A percentile compares a stretch with the other conserved stretches of the same genome.
These are phyloP conservation scores for Pollenia amentaria DNA, from an alignment of 2,888 invertebrate genomes.

Conservation along the genomic window DNA sequence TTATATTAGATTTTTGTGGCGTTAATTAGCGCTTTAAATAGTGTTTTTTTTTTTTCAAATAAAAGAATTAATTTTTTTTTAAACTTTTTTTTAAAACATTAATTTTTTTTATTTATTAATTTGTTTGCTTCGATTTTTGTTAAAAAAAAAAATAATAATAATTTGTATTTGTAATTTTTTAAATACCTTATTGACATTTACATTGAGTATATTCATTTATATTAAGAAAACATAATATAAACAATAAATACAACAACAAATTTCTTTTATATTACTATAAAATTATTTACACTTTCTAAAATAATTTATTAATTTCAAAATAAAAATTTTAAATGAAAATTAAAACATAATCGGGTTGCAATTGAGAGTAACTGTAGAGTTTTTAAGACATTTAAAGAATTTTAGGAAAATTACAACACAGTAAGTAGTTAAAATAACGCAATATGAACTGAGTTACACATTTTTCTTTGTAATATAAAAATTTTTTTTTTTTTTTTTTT, in stretches of 20 bases:
- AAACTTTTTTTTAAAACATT: constrained; percentile 23
- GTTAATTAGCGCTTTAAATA: too few species aligned
- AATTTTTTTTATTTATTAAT: constrained; percentile 52
- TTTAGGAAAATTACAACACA: too few species aligned
- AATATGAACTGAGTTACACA: not conserved
- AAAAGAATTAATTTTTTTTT: constrained; percentile 40
- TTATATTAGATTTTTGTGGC: too few species aligned
- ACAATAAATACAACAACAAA: constrained; percentile 68
- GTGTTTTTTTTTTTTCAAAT: not conserved
- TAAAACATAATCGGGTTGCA: not conserved
- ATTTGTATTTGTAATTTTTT: constrained; percentile 42
- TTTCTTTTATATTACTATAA: constrained; percentile 17
- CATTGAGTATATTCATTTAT: constrained; percentile 60
- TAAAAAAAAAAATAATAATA: constrained; percentile 45
- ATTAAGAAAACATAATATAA: constrained; percentile 74
- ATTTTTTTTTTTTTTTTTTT: too few species aligned
- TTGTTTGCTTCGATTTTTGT: constrained; percentile 51
- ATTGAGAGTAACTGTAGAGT: constrained; percentile 17
- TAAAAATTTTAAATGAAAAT: constrained; percentile 56
- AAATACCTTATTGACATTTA: constrained; percentile 47
- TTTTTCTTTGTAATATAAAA: not conserved
- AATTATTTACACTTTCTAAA: constrained; percentile 46
- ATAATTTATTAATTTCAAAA: constrained; percentile 69
- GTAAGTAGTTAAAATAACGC: not conserved
- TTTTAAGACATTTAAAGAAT: not conserved